These are phyloP conservation scores for Patella pellucida DNA, from an alignment of 2,888 invertebrate species.

Conservation along the genomic window DNA sequence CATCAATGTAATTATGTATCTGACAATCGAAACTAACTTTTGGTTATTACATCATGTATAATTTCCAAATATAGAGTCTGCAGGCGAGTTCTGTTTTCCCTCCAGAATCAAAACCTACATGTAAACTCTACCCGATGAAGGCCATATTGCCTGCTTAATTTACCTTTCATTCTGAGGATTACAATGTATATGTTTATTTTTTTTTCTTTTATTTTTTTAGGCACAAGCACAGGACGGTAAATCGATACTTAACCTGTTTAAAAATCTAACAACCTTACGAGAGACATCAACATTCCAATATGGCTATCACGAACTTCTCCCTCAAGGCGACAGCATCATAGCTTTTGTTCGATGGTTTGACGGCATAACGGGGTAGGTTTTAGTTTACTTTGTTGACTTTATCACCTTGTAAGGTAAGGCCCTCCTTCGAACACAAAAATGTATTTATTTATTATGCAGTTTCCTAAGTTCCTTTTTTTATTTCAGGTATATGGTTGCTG, in stretches of 20 bases:
- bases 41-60: no score
- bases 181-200: no score
- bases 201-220: constrained; percentile 30
- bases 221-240: constrained; percentile 29
- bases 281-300: constrained; percentile 50
- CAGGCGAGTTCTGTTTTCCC: no score
- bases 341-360: constrained; percentile 66
- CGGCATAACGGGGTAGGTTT: constrained; percentile 59
- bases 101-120: no score
- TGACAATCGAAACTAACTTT: no score
- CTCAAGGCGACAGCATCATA: constrained; percentile 52
- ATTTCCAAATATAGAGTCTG: no score
- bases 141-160: no score
- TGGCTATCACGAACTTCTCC: constrained; percentile 51
- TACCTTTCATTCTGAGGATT: no score
- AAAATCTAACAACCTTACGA: constrained; percentile 49
- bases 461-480: neutral
- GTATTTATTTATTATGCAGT: neutral
- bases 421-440: neutral
- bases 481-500: constrained; percentile 60
- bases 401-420: neutral
- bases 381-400: no score
- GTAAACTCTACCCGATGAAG: no score
- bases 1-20: no score
- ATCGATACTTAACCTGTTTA: constrained; percentile 42